Percentiles rank a stretch among this genome's conserved stretches.
Conservation (phyloP, 2,797 vertebrate species). For the Sparidentex hasta region DNA sequence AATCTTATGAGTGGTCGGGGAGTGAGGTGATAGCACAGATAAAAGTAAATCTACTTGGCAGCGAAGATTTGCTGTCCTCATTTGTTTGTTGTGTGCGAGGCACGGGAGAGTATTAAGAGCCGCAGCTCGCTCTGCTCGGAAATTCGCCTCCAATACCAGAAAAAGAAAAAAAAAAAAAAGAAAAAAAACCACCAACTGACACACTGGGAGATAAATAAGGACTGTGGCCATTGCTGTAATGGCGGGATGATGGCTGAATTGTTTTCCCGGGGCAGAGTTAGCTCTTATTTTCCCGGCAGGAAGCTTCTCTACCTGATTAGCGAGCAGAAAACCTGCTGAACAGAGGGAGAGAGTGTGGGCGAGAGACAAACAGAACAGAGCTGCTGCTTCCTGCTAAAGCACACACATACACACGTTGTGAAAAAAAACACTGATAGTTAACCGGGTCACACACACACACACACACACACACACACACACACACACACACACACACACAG, state of each 20-base stretch:
- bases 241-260: conserved; percentile 72
- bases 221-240: conserved; percentile 59
- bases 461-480: conserved; percentile 1
- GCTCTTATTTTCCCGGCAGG: conserved; percentile 70
- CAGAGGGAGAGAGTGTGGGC: conserved; percentile 52
- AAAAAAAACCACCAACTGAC: neutral
- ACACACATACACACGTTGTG: conserved; percentile 29
- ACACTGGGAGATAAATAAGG: conserved; percentile 76
- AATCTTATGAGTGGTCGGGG: conserved; percentile 78
- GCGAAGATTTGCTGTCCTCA: conserved; percentile 78
- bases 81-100: conserved; percentile 75
- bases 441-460: conserved; percentile 11
- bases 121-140: conserved; percentile 50
- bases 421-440: conserved; percentile 4
- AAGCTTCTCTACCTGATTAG: conserved; percentile 77
- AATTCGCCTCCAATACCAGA: conserved; percentile 42
- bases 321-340: conserved; percentile 67
- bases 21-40: conserved; percentile 70
- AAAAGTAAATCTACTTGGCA: conserved; percentile 82
- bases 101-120: conserved; percentile 64
- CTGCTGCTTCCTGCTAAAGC: conserved; percentile 49
- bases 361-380: conserved; percentile 50
- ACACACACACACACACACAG: conserved; percentile 1
- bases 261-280: conserved; percentile 68
- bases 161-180: neutral